Conservation (phyloP, 1,140 invertebrate genomes). For the Drosophila virilis region DNA sequence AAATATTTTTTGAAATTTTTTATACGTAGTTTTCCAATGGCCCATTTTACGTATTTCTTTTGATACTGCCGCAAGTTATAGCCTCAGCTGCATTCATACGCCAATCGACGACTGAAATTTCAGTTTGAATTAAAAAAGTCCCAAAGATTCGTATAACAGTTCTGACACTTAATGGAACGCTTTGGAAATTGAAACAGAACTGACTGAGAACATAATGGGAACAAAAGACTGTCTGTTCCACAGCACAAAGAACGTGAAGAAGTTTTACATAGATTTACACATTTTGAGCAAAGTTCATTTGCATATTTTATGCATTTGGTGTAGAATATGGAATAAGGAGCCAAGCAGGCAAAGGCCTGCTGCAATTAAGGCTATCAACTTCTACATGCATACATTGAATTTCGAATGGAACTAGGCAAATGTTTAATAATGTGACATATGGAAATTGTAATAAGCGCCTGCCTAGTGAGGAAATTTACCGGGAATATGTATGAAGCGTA, state of each 20-base stretch:
- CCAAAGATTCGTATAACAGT: slow-evolving; percentile 22
- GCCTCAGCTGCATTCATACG: slow-evolving; percentile 8
- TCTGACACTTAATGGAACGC: slow-evolving; percentile 23
- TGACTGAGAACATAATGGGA: neutral
- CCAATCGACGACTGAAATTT: slow-evolving; percentile 10
- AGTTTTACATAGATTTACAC: slow-evolving; percentile 70
- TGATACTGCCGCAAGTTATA: neutral
- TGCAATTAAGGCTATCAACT: slow-evolving; percentile 73
- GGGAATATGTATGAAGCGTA: neutral
- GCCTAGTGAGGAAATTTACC: neutral
- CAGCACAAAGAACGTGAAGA: slow-evolving; percentile 36
- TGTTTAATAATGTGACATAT: slow-evolving; percentile 35
- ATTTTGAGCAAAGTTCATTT: slow-evolving; percentile 66
- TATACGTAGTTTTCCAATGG: no score
- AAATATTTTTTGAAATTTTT: no score
- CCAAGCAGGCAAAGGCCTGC: slow-evolving; percentile 10
- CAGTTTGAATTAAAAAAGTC: neutral
- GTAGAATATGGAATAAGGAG: neutral
- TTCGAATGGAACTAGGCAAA: slow-evolving; percentile 55
- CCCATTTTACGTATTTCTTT: neutral
- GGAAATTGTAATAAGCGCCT: neutral
- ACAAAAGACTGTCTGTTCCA: slow-evolving; percentile 17
- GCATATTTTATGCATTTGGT: slow-evolving; percentile 72
- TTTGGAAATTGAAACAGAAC: slow-evolving; percentile 39
- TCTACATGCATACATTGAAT: slow-evolving; percentile 55